A percentile compares a stretch with the other conserved stretches of the same genome.
Evolutionary conservation across 2,888 invertebrate genomes (phyloP).

Genomic region (Zootermopsis nevadensis): DNA sequence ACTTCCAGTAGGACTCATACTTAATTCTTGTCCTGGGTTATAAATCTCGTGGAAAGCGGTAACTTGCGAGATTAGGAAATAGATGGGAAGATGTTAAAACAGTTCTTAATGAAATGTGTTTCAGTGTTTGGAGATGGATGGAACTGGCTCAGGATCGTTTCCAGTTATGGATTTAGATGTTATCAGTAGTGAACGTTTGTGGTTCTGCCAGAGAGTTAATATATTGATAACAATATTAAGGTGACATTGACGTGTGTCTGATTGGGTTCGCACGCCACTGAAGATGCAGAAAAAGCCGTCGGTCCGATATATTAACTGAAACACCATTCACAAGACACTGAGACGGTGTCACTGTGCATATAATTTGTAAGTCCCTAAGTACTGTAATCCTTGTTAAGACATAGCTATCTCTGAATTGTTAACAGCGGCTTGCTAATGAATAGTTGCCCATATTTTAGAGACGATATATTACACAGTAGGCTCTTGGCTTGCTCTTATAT

Average conservation of each 20-base stretch:
- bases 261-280: slow-evolving; percentile 25
- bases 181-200: too few relatives aligned
- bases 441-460: slow-evolving; percentile 53
- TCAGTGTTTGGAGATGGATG: too few relatives aligned
- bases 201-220: too few relatives aligned
- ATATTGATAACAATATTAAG: too few relatives aligned
- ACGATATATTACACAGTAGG: slow-evolving; percentile 41
- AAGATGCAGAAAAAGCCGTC: neutral
- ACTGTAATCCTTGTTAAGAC: slow-evolving; percentile 54
- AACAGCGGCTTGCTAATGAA: slow-evolving; percentile 54
- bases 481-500: slow-evolving; percentile 26
- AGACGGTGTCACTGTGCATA: slow-evolving; percentile 49
- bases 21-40: too few relatives aligned
- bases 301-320: slow-evolving; percentile 37
- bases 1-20: too few relatives aligned
- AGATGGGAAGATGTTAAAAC: too few relatives aligned
- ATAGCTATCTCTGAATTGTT: slow-evolving; percentile 53
- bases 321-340: slow-evolving; percentile 24
- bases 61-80: too few relatives aligned
- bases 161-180: too few relatives aligned
- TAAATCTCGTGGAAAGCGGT: too few relatives aligned
- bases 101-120: too few relatives aligned
- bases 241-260: neutral
- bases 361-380: slow-evolving; percentile 54
- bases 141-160: too few relatives aligned